A percentile compares a stretch with the other conserved stretches of the same genome.
phyloP scores from a whole-genome alignment of 2,888 invertebrate species.

The Himalopsyche japonica region DNA sequence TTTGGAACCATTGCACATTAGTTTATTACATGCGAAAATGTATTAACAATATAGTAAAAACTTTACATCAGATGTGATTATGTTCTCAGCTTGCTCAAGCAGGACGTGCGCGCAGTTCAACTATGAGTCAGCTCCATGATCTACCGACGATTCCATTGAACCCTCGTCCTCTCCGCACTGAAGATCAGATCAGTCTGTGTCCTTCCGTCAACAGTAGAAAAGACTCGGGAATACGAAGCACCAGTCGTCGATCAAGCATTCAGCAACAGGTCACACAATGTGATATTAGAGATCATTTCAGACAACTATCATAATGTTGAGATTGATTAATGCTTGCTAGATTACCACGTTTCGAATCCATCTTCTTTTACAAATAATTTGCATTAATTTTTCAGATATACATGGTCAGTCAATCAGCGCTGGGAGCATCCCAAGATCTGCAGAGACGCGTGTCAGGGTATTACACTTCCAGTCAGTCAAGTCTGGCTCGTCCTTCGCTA shows the following conservation, averaged over 20 bases:
- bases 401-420: constrained; percentile 62
- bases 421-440: constrained; percentile 67
- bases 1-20: too few relatives aligned
- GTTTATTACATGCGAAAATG: too few relatives aligned
- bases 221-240: constrained; percentile 86
- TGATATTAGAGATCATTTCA: too few relatives aligned
- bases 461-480: constrained; percentile 84
- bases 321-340: too few relatives aligned
- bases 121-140: constrained; percentile 51
- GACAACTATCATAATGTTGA: too few relatives aligned
- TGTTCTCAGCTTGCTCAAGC: constrained; percentile 50
- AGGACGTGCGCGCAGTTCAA: constrained; percentile 56
- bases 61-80: too few relatives aligned
- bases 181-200: constrained; percentile 73
- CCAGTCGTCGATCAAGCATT: constrained; percentile 82
- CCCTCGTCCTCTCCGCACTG: constrained; percentile 45
- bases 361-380: background rate
- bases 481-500: constrained; percentile 46
- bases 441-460: constrained; percentile 86
- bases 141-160: constrained; percentile 43
- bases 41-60: too few relatives aligned
- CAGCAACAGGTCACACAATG: constrained; percentile 86
- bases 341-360: too few relatives aligned
- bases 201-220: constrained; percentile 82
- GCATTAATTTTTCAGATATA: constrained; percentile 57